Base-by-base conservation (phyloP, 2,113 vertebrate genomes). In the Gymnarchus niloticus region DNA sequence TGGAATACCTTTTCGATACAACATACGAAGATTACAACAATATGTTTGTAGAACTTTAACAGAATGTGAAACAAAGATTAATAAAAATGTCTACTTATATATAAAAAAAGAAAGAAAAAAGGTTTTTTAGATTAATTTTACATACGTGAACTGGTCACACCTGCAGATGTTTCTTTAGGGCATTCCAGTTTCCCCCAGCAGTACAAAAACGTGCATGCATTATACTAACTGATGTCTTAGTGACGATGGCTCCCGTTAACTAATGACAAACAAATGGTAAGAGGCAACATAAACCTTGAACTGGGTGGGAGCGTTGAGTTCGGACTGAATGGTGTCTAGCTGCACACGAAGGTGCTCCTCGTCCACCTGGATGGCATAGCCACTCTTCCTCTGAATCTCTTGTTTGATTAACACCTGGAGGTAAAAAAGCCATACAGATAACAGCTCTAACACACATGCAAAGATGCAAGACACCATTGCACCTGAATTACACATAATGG, bases 311-410 rank as follows among this genome's bases (percentile, higher is more conserved):
- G 98, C 98, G 0, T 99, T 99, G 25, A 99, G 96, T 85, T 99
- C 98, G 82, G 96, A 96, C 88, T 99, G 98, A 89, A 98, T 99
- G 14, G 97, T 99, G 87, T 99, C 98, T 81, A 99, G 88, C 92
- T 99, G 98, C 51, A 99, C 98, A 10, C 97, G 92, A n/a, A 99
- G 93, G 83, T 99, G 98, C 83, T 99, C 98, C 89, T 99, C 98
- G 0, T 99, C 98, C 84, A 98, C 96, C 86, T 99, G 98, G 88
- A 99, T 98, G 8, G 98, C 98, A 0, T 99, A 99, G 1, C 98
- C 98, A 0, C 97, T 98, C 90, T 99, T 99, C 88, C 98, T 96
- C 85, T 99, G 98, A 89, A 98, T 98, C 90, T 99, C 98, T 89
- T 99, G 98, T 89, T 97, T 99, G 88, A 99, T 99, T 85, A 99